A percentile compares a stretch with the other conserved stretches of the same genome.
Conservation (phyloP, 1,140 invertebrate genomes). For the Zeugodacus cucurbitae region DNA sequence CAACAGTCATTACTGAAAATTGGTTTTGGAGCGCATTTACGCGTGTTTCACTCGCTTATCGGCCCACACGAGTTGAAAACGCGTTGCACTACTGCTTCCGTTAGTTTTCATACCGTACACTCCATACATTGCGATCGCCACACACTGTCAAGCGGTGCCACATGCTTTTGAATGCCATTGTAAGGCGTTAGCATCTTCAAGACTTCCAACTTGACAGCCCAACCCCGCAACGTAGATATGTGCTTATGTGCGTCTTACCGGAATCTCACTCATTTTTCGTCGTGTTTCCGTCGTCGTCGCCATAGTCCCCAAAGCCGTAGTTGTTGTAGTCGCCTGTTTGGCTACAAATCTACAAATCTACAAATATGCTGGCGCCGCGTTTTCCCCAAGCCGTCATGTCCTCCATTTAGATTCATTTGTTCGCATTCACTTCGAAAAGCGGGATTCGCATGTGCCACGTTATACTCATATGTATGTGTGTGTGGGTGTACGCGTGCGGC, state of each 20-base stretch:
- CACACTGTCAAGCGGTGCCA: neutral
- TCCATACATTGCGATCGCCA: neutral
- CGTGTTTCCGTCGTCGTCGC: neutral
- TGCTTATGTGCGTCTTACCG: neutral
- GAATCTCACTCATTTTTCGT: constrained; percentile 38
- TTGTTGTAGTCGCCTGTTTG: neutral
- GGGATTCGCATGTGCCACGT: neutral
- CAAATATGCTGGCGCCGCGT: constrained; percentile 9
- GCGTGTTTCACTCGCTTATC: neutral
- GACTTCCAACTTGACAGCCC: neutral
- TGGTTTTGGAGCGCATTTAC: constrained; percentile 41
- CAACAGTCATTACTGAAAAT: constrained; percentile 42
- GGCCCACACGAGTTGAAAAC: neutral
- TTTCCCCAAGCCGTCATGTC: constrained; percentile 38
- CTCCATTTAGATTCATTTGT: constrained; percentile 33
- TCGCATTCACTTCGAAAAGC: constrained; percentile 20
- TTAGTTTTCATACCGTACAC: neutral
- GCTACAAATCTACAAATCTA: neutral
- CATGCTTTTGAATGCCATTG: neutral
- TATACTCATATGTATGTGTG: constrained; percentile 11
- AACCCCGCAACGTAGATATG: neutral
- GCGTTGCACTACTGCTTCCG: neutral
- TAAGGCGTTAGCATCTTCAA: neutral
- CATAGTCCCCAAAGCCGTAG: neutral
- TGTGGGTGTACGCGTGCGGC: neutral